phyloP scores from a whole-genome alignment of 2,888 invertebrate genomes.

The Priocnemis perturbator region DNA sequence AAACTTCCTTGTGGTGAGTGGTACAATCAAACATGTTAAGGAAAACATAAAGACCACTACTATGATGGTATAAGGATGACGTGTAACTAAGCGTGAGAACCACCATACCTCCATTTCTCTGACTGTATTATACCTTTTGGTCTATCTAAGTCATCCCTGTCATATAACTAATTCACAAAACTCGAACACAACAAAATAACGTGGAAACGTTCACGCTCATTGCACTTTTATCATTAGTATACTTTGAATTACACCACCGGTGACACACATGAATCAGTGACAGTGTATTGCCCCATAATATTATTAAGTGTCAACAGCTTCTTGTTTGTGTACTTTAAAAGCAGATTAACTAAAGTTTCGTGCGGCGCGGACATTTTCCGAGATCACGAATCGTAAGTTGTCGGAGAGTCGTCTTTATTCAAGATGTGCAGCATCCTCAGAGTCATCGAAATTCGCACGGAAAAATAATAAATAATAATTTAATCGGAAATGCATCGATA shows the following conservation, averaged over 20 bases:
- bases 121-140: slow-evolving; percentile 6
- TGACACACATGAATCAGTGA: neutral
- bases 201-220: too few relatives aligned
- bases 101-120: slow-evolving; percentile 54
- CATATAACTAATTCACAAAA: slow-evolving; percentile 1
- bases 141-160: slow-evolving; percentile 26
- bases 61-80: slow-evolving; percentile 82
- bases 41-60: slow-evolving; percentile 80
- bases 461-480: too few relatives aligned
- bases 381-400: too few relatives aligned
- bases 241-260: too few relatives aligned
- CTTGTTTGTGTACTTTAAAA: neutral
- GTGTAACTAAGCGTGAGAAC: slow-evolving; percentile 82
- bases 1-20: slow-evolving; percentile 79
- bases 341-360: neutral
- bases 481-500: too few relatives aligned
- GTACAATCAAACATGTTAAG: slow-evolving; percentile 81
- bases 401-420: too few relatives aligned
- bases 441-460: too few relatives aligned
- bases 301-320: neutral
- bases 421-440: too few relatives aligned
- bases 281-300: neutral
- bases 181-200: too few relatives aligned
- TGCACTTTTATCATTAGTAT: too few relatives aligned
- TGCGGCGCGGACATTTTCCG: neutral